Evolutionary conservation across 2,113 vertebrate genomes (phyloP).

Genomic region (Bostrychus sinensis): DNA sequence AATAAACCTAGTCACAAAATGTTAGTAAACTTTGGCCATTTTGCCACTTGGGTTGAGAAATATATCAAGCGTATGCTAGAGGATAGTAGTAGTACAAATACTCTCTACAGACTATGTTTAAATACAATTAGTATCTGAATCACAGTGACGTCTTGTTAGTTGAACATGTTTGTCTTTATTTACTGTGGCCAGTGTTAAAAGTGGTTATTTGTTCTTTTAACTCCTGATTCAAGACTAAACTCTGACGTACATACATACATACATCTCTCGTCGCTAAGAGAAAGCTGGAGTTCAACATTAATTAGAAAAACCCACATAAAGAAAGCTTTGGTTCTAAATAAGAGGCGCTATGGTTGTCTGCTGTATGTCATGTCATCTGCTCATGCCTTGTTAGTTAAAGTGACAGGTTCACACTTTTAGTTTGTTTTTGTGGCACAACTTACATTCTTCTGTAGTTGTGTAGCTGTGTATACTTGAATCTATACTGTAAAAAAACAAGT

Average conservation of each 20-base stretch:
- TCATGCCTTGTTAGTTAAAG: background rate
- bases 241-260: conserved; percentile 15
- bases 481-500: no score
- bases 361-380: background rate
- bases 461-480: no score
- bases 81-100: background rate
- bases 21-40: background rate
- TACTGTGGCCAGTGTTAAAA: conserved; percentile 5
- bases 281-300: background rate
- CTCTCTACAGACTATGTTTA: background rate
- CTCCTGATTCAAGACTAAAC: conserved; percentile 16
- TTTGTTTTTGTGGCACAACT: no score
- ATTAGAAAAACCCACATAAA: background rate
- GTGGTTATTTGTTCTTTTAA: conserved; percentile 17
- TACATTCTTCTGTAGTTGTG: no score
- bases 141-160: background rate
- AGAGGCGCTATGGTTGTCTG: background rate
- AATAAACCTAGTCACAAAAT: conserved; percentile 4
- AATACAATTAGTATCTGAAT: background rate
- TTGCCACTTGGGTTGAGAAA: background rate
- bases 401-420: background rate
- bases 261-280: background rate
- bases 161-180: conserved; percentile 12
- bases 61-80: background rate
- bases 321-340: background rate